These are phyloP conservation scores for Argyra leucocephala DNA, from an alignment of 2,888 invertebrate genomes.

Conservation along the genomic window DNA sequence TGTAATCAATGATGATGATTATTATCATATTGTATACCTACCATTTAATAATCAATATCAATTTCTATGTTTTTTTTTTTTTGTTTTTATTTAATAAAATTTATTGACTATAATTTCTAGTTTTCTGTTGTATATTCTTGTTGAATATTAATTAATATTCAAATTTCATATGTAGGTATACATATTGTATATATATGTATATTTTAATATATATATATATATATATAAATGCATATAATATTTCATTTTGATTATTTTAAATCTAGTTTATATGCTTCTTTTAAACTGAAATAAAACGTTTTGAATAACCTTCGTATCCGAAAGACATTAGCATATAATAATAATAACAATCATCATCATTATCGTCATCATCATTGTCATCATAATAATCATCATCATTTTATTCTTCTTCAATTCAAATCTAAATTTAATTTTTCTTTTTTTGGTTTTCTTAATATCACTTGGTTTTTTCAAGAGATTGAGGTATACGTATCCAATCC, in stretches of 20 bases:
- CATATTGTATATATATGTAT: neutral
- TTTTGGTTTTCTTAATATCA: no score
- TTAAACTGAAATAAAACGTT: neutral
- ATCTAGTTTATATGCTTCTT: no score
- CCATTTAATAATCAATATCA: neutral
- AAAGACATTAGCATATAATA: no score
- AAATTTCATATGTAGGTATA: neutral
- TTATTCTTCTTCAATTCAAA: no score
- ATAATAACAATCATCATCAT: neutral
- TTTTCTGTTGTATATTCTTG: neutral
- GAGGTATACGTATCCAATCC: no score
- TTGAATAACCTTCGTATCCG: neutral
- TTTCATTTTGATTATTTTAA: no score
- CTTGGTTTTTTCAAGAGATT: no score
- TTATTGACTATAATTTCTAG: neutral
- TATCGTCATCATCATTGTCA: neutral
- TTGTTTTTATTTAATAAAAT: neutral
- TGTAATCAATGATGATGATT: neutral
- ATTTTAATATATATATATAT: neutral
- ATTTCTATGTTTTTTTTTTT: neutral
- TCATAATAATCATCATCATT: neutral
- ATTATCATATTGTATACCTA: neutral
- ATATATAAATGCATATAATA: neutral
- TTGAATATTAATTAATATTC: neutral
- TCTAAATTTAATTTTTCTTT: no score